Conservation (phyloP, 1,140 invertebrate species). For the Colletes latitarsis region DNA sequence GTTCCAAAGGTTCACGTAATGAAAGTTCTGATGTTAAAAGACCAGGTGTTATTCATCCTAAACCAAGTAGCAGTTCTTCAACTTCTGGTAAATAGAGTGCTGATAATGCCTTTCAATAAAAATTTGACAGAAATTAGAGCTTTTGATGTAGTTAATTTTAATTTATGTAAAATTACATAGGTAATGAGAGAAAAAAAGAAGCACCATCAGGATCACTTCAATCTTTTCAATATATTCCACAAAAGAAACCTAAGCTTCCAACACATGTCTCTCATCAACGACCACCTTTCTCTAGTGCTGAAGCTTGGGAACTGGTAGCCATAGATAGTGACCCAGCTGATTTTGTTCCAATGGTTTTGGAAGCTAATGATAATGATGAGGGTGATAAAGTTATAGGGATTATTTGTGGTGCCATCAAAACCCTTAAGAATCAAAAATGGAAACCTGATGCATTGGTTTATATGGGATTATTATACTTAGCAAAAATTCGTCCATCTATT, state of each 20-base stretch:
- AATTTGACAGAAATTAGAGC: no score
- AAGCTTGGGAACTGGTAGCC: conserved; percentile 83
- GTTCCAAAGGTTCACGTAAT: conserved; percentile 81
- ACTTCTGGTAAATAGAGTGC: conserved; percentile 71
- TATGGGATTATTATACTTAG: conserved; percentile 90
- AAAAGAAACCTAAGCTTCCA: conserved; percentile 79
- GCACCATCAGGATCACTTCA: conserved; percentile 75
- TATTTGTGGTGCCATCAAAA: conserved; percentile 85
- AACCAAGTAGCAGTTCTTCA: conserved; percentile 78
- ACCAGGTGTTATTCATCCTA: conserved; percentile 79
- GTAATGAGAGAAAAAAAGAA: conserved; percentile 82
- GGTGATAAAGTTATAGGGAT: conserved; percentile 84
- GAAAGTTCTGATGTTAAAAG: conserved; percentile 82
- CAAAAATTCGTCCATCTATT: conserved; percentile 89
- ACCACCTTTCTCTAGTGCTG: conserved; percentile 76
- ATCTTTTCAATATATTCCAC: conserved; percentile 70
- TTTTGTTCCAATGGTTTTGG: conserved; percentile 83
- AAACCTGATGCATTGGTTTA: conserved; percentile 92
- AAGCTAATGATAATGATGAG: conserved; percentile 83
- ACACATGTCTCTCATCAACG: conserved; percentile 68
- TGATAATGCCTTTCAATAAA: neutral
- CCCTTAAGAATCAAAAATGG: conserved; percentile 84
- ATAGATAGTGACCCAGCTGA: conserved; percentile 84
- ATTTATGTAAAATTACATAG: conserved; percentile 54
- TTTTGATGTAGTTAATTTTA: conserved; percentile 42